Conservation (phyloP, 2,797 vertebrate species). For the Scleropages formosus region DNA sequence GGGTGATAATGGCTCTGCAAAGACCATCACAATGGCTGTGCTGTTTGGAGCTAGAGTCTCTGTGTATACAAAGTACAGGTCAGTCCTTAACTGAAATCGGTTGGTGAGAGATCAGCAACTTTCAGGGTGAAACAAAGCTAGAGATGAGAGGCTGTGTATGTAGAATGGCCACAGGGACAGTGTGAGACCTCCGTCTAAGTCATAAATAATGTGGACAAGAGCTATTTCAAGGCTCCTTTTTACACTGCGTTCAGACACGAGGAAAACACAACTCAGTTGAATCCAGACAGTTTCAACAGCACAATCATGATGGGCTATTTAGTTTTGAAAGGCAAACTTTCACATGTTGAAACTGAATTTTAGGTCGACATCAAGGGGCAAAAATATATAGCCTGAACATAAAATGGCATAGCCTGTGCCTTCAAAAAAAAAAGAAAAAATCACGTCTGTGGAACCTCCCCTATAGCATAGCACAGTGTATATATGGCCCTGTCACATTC, state of each 20-base stretch:
- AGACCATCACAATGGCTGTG: not conserved
- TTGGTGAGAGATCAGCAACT: not conserved
- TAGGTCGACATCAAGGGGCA: not conserved
- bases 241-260: not conserved
- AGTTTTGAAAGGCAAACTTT: not conserved
- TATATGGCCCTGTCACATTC: conserved; percentile 32
- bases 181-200: not conserved
- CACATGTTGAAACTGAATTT: not conserved
- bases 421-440: conserved; percentile 24
- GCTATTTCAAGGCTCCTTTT: not conserved
- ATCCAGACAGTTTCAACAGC: not conserved
- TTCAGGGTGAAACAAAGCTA: not conserved
- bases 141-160: not conserved
- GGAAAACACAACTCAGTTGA: not conserved
- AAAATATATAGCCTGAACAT: not conserved
- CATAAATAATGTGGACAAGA: not conserved
- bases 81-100: not conserved
- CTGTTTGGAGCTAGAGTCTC: no score
- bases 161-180: not conserved
- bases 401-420: conserved; percentile 20
- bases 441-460: conserved; percentile 42
- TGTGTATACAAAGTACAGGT: not conserved
- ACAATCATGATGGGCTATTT: not conserved
- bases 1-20: not conserved
- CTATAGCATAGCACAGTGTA: conserved; percentile 37